Evolutionary conservation across 2,113 vertebrate genomes (phyloP).

Genomic region (Herpetotheres cachinnans): DNA sequence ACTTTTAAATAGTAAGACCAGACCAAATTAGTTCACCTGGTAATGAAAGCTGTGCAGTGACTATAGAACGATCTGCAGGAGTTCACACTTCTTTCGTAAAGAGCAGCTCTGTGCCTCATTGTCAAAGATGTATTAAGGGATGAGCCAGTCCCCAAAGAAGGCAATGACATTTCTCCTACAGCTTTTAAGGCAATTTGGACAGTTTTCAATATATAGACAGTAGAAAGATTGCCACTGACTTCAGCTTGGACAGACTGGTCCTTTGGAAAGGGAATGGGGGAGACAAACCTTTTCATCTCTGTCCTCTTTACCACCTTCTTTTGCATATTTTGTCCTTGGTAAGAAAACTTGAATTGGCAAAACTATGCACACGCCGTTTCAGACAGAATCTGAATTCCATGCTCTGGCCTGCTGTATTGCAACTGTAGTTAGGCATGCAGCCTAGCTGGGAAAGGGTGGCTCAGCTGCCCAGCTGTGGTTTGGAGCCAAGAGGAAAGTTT

Average conservation of each 20-base stretch:
- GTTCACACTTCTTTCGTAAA: background rate
- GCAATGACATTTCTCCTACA: background rate
- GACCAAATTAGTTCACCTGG: background rate
- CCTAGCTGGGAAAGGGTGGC: background rate
- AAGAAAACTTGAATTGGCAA: background rate
- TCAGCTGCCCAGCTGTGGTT: background rate
- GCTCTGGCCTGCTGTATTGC: background rate
- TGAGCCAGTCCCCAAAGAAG: background rate
- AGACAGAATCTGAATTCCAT: background rate
- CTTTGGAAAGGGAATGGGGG: background rate
- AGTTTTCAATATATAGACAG: background rate
- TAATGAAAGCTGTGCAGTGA: background rate
- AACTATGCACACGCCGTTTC: rapidly evolving
- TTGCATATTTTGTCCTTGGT: background rate
- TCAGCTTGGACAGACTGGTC: background rate
- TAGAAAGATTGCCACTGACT: background rate
- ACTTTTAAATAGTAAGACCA: background rate
- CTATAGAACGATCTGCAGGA: background rate
- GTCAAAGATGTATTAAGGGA: background rate
- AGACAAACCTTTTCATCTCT: background rate
- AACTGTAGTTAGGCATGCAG: background rate
- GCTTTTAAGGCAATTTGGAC: background rate
- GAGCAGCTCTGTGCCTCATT: background rate
- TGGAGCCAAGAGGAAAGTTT: background rate
- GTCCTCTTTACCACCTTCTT: background rate